These are phyloP conservation scores for Fratercula arctica DNA, from an alignment of 2,797 vertebrate genomes.

Conservation along the genomic window DNA sequence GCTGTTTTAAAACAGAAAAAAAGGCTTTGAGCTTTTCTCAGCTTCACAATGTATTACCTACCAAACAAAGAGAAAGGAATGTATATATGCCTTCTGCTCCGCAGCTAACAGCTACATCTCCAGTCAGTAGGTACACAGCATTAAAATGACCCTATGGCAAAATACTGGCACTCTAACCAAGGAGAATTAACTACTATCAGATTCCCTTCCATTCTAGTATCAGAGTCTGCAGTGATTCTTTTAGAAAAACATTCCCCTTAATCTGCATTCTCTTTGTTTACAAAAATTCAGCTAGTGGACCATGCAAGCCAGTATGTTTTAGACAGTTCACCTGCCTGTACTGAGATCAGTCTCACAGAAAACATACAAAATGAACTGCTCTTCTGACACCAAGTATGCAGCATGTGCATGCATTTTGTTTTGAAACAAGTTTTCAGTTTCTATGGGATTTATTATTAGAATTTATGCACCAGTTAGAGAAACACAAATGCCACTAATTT, in stretches of 20 bases:
- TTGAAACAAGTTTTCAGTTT: not conserved
- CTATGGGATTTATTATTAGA: not conserved
- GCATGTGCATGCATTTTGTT: not conserved
- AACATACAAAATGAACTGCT: not conserved
- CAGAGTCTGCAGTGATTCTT: not conserved
- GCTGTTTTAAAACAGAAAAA: not conserved
- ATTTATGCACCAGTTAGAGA: not conserved
- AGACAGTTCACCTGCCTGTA: not conserved
- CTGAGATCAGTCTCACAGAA: not conserved
- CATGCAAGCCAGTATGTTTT: not conserved
- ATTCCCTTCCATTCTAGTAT: not conserved
- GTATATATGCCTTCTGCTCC: not conserved
- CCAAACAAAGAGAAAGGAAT: not conserved
- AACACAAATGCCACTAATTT: not conserved
- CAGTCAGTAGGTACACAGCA: not conserved
- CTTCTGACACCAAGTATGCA: not conserved
- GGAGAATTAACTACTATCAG: not conserved
- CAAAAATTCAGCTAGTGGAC: not conserved
- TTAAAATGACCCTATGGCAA: not conserved
- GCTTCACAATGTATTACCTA: not conserved
- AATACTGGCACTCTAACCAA: not conserved
- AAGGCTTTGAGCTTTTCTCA: not conserved
- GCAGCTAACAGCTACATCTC: not conserved
- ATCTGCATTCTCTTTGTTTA: not conserved
- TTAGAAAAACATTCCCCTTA: not conserved